phyloP scores from a whole-genome alignment of 2,888 invertebrate species.

The Parochlus steinenii region DNA sequence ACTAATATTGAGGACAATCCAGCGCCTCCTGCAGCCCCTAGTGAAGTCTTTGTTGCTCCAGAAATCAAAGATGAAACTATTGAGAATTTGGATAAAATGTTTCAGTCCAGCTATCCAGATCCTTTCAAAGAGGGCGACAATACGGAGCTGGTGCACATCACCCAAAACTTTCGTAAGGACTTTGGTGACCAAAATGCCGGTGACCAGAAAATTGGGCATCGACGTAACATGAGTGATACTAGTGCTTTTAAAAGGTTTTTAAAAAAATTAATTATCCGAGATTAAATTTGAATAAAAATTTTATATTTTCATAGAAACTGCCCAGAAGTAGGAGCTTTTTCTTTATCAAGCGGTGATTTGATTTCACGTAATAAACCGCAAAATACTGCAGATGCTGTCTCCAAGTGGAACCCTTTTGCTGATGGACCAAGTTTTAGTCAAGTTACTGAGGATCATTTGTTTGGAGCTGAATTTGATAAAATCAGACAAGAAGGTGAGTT shows the following conservation, averaged over 20 bases:
- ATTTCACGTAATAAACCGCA: conserved; percentile 15
- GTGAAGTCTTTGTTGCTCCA: neutral
- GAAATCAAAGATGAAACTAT: conserved; percentile 14
- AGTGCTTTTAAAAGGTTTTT: conserved; percentile 64
- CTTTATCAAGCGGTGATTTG: conserved; percentile 13
- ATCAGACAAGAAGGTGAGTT: conserved; percentile 61
- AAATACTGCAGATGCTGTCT: conserved; percentile 24
- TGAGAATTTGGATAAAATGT: conserved; percentile 39
- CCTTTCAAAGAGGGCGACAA: conserved; percentile 40
- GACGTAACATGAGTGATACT: conserved; percentile 71
- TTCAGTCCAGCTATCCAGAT: conserved; percentile 51
- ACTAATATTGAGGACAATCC: conserved; percentile 21
- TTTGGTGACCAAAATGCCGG: conserved; percentile 17
- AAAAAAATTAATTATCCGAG: conserved; percentile 10
- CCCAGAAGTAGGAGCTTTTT: conserved; percentile 4
- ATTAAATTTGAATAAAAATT: conserved; percentile 3
- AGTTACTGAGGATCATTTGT: conserved; percentile 63
- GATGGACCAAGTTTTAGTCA: conserved; percentile 52
- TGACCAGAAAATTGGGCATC: conserved; percentile 44
- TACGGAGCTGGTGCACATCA: conserved; percentile 12
- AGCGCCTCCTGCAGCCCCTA: conserved; percentile 13
- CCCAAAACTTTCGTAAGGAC: conserved; percentile 14
- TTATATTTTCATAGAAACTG: conserved; percentile 36
- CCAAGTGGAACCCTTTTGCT: conserved; percentile 74
- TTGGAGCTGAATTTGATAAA: conserved; percentile 70